These are phyloP conservation scores for Ophion obscuratus DNA, from an alignment of 2,888 invertebrate species.

Conservation along the genomic window DNA sequence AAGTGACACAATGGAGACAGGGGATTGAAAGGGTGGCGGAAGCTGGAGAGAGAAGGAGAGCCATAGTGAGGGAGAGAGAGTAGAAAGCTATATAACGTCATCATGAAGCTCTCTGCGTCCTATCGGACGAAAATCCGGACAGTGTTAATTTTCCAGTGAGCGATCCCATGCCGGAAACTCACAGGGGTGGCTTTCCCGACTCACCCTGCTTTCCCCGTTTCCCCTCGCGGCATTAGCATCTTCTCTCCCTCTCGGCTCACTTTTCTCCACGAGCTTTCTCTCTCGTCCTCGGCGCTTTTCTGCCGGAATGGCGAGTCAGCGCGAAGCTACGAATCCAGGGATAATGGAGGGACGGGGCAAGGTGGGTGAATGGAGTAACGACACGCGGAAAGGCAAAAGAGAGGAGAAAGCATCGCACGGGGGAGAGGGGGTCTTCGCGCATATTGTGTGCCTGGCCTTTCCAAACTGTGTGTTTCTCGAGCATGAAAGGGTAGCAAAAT, in stretches of 20 bases:
- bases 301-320: constrained; percentile 26
- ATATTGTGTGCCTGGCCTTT: constrained; percentile 43
- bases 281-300: constrained; percentile 11
- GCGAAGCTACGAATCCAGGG: constrained; percentile 44
- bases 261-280: neutral
- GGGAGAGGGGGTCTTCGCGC: constrained; percentile 5
- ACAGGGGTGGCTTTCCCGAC: constrained; percentile 40
- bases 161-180: constrained; percentile 76
- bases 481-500: constrained; percentile 62
- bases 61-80: neutral
- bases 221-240: constrained; percentile 4
- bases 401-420: constrained; percentile 39
- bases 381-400: constrained; percentile 35
- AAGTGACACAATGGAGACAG: neutral
- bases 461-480: constrained; percentile 50
- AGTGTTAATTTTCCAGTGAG: constrained; percentile 80
- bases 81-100: constrained; percentile 2
- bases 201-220: neutral
- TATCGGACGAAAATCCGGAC: constrained; percentile 78
- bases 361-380: neutral
- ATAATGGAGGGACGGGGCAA: neutral
- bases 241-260: constrained; percentile 27
- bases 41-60: neutral
- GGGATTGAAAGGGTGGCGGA: neutral
- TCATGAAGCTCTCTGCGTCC: constrained; percentile 54